Base-by-base conservation (phyloP, 1,140 invertebrate species). In the Hypothenemus hampei region DNA sequence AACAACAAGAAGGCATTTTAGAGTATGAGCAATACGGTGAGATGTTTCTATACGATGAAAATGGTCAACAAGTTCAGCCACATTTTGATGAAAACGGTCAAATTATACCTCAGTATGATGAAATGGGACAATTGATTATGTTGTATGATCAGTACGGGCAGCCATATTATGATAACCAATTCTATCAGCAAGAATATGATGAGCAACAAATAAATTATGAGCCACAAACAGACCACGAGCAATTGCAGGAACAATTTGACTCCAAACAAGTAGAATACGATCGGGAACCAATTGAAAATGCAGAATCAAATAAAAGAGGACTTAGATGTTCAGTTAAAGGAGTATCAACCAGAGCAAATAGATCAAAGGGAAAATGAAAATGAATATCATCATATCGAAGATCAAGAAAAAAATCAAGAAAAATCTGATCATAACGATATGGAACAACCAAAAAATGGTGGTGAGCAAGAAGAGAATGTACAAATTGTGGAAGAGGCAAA, bases 31-130 rank as follows among this genome's bases (percentile, higher is more conserved):
- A 56, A 24, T 46, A 26, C n/a, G 49, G 36, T 1, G 48, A 57
- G 23, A 23, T 22, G 22, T n/a, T 48, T 8, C 23, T 51, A 16
- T 47, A 58, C 31, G 18, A 58, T 26, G 24, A 53, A 24, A 19
- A 40, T 20, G 51, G 43, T 4, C 20, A 54, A 18, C 6, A 26
- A 19, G 40, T 41, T 20, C 35, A 31, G 45, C 47, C 51, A 2
- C 62, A 65, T 22, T 65, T 61, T 22, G 61, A 65, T 31, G 59
- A 60, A 56, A 54, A 57, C 11, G 58, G 57, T 8, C 59, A 67
- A 35, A 44, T 56, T 11, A 22, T 56, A n/a, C 55, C 56, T 1
- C 48, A 62, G 16, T 68, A 68, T 24, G 65, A 65, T 35, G 57
- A 65, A 48, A 59, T 58, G 22, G 63, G 59, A 1, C 61, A 62